Conservation (phyloP, 2,797 vertebrate species). For the Sarcoramphus papa region DNA sequence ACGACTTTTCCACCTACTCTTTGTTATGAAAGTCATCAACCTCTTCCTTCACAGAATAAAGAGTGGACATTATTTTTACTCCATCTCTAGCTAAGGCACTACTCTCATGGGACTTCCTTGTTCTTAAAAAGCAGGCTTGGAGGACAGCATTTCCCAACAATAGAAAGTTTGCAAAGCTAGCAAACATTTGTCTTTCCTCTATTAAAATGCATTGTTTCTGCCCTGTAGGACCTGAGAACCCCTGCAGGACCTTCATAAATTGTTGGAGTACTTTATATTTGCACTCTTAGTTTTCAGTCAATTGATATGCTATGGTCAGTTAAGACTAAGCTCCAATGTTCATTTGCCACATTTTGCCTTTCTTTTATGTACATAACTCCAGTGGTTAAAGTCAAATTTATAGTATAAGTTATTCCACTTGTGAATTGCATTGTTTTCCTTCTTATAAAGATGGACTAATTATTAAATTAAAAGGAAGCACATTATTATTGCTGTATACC, state of each 20-base stretch:
- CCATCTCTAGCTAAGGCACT: not conserved
- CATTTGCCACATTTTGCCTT: not conserved
- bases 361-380: not conserved
- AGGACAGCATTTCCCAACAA: not conserved
- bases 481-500: not conserved
- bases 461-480: not conserved
- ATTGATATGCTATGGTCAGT: not conserved
- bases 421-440: not conserved
- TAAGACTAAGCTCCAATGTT: not conserved
- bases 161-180: not conserved
- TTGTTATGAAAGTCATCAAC: not conserved
- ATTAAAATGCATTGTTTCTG: not conserved
- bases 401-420: not conserved
- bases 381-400: not conserved
- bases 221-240: not conserved
- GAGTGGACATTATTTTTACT: not conserved
- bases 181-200: not conserved
- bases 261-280: not conserved
- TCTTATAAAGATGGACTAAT: not conserved
- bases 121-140: not conserved
- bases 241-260: not conserved
- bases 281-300: not conserved
- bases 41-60: not conserved
- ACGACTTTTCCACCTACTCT: accelerated
- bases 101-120: not conserved